phyloP scores from a whole-genome alignment of 2,888 invertebrate genomes.

The Lacanobia wlatinum region DNA sequence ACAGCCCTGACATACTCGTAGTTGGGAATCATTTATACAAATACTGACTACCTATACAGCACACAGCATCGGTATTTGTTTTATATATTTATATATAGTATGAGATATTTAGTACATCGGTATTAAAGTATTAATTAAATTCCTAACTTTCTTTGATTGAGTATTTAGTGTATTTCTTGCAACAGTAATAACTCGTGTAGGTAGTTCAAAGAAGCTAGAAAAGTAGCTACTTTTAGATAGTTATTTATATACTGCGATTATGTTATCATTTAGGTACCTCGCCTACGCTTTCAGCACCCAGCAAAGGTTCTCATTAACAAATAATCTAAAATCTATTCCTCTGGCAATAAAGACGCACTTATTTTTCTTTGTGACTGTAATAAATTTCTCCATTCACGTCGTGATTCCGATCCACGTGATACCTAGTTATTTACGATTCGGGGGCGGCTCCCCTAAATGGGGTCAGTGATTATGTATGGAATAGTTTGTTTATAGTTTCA shows the following conservation, averaged over 20 bases:
- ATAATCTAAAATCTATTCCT: conserved; percentile 48
- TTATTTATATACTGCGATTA: conserved; percentile 9
- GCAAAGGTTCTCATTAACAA: conserved; percentile 42
- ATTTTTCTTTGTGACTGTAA: conserved; percentile 71
- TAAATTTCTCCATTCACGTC: conserved; percentile 73
- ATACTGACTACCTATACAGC: conserved; percentile 9
- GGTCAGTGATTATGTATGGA: conserved; percentile 74
- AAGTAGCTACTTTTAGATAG: background rate
- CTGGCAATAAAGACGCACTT: conserved; percentile 61
- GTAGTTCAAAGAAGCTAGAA: background rate
- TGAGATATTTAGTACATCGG: conserved; percentile 8
- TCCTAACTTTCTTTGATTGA: background rate
- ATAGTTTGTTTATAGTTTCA: conserved; percentile 64
- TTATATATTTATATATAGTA: no score
- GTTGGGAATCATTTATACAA: conserved; percentile 45
- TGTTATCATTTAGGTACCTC: conserved; percentile 10
- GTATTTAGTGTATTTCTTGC: background rate
- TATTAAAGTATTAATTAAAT: background rate
- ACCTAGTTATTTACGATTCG: conserved; percentile 73
- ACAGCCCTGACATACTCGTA: conserved; percentile 37
- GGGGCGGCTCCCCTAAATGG: conserved; percentile 64
- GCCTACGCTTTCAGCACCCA: conserved; percentile 11
- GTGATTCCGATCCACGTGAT: conserved; percentile 72
- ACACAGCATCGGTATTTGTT: conserved; percentile 1
- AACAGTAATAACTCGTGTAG: background rate